These are phyloP conservation scores for Acrocephalus arundinaceus DNA, from an alignment of 2,113 vertebrate species.

Conservation along the genomic window DNA sequence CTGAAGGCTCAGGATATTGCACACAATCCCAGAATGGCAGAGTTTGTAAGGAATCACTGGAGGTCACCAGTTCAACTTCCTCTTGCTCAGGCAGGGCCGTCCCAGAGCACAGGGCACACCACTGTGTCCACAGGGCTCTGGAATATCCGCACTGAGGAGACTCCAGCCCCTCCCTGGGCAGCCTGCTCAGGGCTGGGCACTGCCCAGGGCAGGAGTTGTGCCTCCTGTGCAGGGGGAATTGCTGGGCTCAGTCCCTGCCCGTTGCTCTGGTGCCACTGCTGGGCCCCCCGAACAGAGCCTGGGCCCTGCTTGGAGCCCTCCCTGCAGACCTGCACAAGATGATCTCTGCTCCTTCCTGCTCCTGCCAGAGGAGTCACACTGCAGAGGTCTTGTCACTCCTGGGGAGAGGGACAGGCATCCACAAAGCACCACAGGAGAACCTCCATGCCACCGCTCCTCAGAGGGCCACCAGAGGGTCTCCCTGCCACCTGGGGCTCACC, in stretches of 20 bases:
- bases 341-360: not conserved
- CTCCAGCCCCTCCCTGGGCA: not conserved
- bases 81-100: not conserved
- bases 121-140: not conserved
- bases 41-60: not conserved
- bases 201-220: not conserved
- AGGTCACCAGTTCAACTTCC: not conserved
- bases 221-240: not conserved
- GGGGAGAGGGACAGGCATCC: not conserved
- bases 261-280: not conserved
- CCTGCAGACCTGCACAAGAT: not conserved
- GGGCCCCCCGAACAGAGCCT: not conserved
- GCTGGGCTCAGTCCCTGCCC: not conserved
- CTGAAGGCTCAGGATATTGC: not conserved
- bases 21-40: not conserved
- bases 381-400: not conserved
- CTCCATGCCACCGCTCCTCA: fast-evolving
- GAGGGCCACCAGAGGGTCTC: not conserved
- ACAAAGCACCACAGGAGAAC: not conserved
- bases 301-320: not conserved
- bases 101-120: not conserved
- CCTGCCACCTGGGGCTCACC: not conserved
- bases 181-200: not conserved
- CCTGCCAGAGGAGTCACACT: fast-evolving
- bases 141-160: not conserved